Percentiles rank a stretch among this genome's conserved stretches.
These are phyloP conservation scores for Drosophila novamexicana DNA, from an alignment of 1,140 invertebrate genomes.

Conservation along the genomic window DNA sequence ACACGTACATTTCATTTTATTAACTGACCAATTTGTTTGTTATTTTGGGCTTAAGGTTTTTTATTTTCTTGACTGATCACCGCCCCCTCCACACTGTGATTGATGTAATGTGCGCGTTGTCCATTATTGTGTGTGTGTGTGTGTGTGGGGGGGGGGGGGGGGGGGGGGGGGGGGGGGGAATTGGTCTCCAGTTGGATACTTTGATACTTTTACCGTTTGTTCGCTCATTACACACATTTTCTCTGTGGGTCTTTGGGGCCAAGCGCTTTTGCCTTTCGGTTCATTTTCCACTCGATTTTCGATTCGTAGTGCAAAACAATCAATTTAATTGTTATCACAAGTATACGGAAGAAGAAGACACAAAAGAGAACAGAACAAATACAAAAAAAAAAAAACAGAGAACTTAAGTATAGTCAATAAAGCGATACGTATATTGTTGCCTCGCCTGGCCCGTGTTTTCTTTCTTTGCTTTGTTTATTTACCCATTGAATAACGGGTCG, in stretches of 20 bases:
- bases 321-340: constrained; percentile 73
- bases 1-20: constrained; percentile 10
- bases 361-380: constrained; percentile 30
- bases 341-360: constrained; percentile 3
- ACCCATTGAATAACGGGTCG: constrained; percentile 18
- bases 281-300: not conserved
- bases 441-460: constrained; percentile 1
- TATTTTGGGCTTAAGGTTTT: not conserved
- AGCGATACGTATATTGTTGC: constrained; percentile 36
- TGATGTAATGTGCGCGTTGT: constrained; percentile 40
- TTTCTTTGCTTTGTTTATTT: constrained; percentile 3
- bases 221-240: constrained; percentile 69
- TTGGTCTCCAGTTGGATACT: constrained; percentile 1
- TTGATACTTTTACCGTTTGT: constrained; percentile 66
- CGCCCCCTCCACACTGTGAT: constrained; percentile 49
- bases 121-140: not conserved
- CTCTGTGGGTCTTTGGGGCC: constrained; percentile 7
- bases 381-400: constrained; percentile 26
- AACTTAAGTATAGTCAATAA: constrained; percentile 45
- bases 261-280: not conserved
- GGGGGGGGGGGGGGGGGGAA: not conserved
- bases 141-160: not conserved
- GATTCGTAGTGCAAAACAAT: constrained; percentile 62
- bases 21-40: constrained; percentile 23
- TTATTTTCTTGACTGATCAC: constrained; percentile 37